Percentiles rank a stretch among this genome's conserved stretches.
Evolutionary conservation across 2,888 invertebrate species (phyloP).

Genomic region (Sceliomorpha sp.): DNA sequence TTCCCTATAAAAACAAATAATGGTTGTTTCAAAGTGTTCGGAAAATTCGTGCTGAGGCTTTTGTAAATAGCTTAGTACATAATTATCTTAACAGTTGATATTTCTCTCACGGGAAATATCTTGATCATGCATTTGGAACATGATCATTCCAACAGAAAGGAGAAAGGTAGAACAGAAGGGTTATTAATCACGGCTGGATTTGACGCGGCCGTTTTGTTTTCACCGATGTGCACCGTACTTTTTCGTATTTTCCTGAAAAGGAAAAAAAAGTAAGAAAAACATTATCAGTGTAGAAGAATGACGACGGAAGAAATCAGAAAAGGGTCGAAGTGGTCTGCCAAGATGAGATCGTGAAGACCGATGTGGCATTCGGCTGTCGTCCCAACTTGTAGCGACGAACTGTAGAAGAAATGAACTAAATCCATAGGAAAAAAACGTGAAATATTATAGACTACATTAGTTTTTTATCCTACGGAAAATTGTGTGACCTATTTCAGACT

Average conservation of each 20-base stretch:
- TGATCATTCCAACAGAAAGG: not conserved
- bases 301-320: conserved; percentile 17
- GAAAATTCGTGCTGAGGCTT: too few relatives aligned
- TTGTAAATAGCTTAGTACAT: too few relatives aligned
- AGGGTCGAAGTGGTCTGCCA: conserved; percentile 19
- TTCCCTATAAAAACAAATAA: too few relatives aligned
- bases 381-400: conserved; percentile 9
- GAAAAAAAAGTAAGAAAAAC: conserved; percentile 20
- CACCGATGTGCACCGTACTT: conserved; percentile 19
- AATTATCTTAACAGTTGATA: too few relatives aligned
- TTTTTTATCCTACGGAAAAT: too few relatives aligned
- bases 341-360: conserved; percentile 32
- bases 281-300: conserved; percentile 41
- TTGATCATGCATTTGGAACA: not conserved
- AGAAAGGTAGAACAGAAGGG: not conserved
- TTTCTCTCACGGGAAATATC: not conserved
- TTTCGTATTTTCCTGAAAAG: conserved; percentile 16
- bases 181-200: conserved; percentile 11
- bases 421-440: not conserved
- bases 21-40: too few relatives aligned
- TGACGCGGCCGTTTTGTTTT: conserved; percentile 10
- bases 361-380: conserved; percentile 18
- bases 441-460: too few relatives aligned
- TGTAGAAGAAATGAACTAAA: conserved; percentile 14
- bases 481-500: too few relatives aligned